Percentiles rank a stretch among this genome's conserved stretches.
Conservation (phyloP, 2,888 invertebrate genomes). For the Apocheima hispidaria region DNA sequence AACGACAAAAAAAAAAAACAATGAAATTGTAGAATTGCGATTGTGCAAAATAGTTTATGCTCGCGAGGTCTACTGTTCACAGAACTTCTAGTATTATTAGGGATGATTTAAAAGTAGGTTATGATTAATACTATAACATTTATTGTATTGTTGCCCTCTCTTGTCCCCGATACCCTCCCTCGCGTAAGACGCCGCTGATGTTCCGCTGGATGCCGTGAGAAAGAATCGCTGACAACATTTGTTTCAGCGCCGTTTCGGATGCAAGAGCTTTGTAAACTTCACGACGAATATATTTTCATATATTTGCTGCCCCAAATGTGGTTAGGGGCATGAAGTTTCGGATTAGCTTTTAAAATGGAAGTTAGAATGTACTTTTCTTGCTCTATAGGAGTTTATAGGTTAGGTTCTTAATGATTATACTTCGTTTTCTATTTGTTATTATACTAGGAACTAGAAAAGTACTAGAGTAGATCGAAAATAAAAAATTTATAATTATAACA, state of each 20-base stretch:
- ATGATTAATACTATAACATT: background rate
- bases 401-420: no score
- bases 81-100: no score
- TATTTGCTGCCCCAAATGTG: constrained; percentile 31
- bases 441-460: no score
- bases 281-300: constrained; percentile 48
- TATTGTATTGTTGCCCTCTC: constrained; percentile 8
- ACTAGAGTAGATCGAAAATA: no score
- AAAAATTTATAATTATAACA: no score
- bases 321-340: constrained; percentile 14
- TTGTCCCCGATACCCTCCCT: constrained; percentile 14
- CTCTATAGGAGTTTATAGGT: no score
- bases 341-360: constrained; percentile 18
- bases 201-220: constrained; percentile 73
- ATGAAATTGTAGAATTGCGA: no score
- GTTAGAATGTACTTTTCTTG: background rate
- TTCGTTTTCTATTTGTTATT: no score
- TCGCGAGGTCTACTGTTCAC: no score
- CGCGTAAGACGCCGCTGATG: constrained; percentile 70
- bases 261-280: constrained; percentile 67
- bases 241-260: constrained; percentile 70
- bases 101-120: no score
- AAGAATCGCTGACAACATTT: constrained; percentile 77
- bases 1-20: no score
- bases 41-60: no score